Evolutionary conservation across 2,113 vertebrate genomes (phyloP).

Genomic region (Sinocyclocheilus grahami): DNA sequence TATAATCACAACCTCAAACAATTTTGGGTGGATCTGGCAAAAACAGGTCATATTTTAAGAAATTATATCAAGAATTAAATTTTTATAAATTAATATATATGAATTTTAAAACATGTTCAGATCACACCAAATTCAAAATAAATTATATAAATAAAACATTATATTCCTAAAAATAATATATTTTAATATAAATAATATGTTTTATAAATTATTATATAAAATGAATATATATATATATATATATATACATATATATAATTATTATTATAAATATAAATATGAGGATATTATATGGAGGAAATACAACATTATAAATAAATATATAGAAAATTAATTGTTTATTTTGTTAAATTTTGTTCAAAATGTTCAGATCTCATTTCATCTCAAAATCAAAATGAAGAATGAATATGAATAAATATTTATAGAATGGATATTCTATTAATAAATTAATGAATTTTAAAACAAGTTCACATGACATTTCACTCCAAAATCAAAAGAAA

Average conservation of each 20-base stretch:
- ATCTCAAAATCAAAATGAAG: too few species aligned
- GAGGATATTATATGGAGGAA: too few species aligned
- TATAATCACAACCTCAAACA: background rate
- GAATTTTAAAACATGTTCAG: background rate
- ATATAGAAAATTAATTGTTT: too few species aligned
- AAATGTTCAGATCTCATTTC: background rate
- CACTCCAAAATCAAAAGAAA: too few species aligned
- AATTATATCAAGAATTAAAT: background rate
- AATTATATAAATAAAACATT: background rate
- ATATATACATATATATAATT: background rate
- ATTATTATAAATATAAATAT: background rate
- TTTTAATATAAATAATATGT: background rate
- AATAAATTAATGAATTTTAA: background rate
- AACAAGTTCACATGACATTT: background rate
- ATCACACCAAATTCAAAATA: background rate
- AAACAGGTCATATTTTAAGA: background rate
- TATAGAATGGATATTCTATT: too few species aligned
- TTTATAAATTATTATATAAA: background rate
- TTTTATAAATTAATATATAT: background rate
- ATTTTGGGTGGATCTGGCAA: background rate
- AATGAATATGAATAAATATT: too few species aligned
- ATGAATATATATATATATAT: too few species aligned
- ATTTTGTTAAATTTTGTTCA: background rate
- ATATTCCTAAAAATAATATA: too few species aligned
- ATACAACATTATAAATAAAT: background rate